These are phyloP conservation scores for Capreolus pygargus DNA, from an alignment of 2,113 vertebrate species.

Conservation along the genomic window DNA sequence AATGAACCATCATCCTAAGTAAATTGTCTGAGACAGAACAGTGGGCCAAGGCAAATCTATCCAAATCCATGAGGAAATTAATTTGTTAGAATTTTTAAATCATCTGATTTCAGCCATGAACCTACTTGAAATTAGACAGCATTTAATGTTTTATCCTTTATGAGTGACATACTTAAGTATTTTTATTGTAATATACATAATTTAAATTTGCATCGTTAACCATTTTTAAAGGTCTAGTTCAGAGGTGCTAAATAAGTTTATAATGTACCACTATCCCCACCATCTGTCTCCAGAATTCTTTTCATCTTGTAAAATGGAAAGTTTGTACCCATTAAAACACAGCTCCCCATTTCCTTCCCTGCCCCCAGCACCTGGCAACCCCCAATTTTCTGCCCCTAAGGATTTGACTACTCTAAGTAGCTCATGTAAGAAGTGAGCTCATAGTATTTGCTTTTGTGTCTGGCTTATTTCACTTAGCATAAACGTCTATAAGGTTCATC, in stretches of 20 bases:
- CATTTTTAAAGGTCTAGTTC: not conserved
- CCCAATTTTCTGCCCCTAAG: not conserved
- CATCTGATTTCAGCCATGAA: not conserved
- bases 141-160: not conserved
- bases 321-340: not conserved
- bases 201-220: not conserved
- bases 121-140: not conserved
- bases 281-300: not conserved
- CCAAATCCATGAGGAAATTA: not conserved
- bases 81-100: constrained; percentile 13
- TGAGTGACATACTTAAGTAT: not conserved
- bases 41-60: not conserved
- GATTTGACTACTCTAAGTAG: not conserved
- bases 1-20: not conserved
- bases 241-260: not conserved
- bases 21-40: not conserved
- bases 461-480: not conserved
- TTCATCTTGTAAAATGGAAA: not conserved
- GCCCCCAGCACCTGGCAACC: not conserved
- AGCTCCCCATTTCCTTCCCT: not conserved
- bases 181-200: not conserved
- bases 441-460: not conserved
- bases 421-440: not conserved
- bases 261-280: not conserved
- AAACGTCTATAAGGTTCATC: not conserved